Evolutionary conservation across 2,113 vertebrate species (phyloP).

Genomic region (Anarhynchus alexandrinus): DNA sequence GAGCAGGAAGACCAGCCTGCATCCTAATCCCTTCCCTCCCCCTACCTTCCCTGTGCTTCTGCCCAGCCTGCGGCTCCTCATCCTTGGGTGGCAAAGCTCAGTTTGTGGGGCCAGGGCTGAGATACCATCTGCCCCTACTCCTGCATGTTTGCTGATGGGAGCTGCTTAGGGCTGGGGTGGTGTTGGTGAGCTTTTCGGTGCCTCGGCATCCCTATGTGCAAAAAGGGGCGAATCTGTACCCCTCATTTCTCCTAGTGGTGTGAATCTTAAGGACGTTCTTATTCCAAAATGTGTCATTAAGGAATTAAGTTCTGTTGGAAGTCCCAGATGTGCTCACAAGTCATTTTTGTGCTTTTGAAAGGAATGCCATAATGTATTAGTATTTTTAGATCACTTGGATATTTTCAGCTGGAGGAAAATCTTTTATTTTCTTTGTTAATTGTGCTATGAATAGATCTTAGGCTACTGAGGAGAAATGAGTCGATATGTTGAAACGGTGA

Average conservation of each 20-base stretch:
- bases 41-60: background rate
- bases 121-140: background rate
- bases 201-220: background rate
- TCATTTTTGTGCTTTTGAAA: conserved; percentile 9
- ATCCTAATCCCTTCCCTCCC: background rate
- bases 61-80: background rate
- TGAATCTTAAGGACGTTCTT: background rate
- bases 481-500: background rate
- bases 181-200: background rate
- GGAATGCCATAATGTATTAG: background rate
- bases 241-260: background rate
- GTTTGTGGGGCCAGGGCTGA: background rate
- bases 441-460: conserved; percentile 33
- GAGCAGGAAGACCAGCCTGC: background rate
- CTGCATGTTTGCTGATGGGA: background rate
- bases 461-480: conserved; percentile 18
- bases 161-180: background rate
- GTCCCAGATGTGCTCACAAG: background rate
- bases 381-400: conserved; percentile 24
- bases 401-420: conserved; percentile 30
- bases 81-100: background rate
- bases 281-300: background rate
- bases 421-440: conserved; percentile 35
- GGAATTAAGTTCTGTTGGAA: background rate
- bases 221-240: background rate